Conservation (phyloP, 2,888 invertebrate genomes). For the Agrotis puta region DNA sequence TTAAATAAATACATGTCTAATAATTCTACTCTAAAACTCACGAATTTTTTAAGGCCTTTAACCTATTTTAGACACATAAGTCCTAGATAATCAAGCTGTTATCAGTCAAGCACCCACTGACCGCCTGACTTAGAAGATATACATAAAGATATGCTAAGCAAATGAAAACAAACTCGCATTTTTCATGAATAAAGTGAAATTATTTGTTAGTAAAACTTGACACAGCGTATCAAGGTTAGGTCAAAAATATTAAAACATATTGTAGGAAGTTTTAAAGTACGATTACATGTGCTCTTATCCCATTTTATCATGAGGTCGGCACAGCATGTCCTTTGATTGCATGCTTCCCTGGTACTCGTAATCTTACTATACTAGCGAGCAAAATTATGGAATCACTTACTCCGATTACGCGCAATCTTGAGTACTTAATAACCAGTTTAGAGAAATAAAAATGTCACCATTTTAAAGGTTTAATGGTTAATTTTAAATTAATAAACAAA, state of each 20-base stretch:
- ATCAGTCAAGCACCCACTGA: conserved; percentile 32
- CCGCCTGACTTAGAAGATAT: conserved; percentile 13
- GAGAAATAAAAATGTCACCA: no score
- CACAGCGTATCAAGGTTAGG: neutral
- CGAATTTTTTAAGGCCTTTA: neutral
- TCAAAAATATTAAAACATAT: conserved; percentile 2
- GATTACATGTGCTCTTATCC: neutral
- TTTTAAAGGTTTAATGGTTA: no score
- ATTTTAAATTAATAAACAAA: no score
- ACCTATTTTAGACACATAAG: neutral
- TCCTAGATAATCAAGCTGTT: conserved; percentile 8
- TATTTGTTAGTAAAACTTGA: neutral
- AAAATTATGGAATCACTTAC: no score
- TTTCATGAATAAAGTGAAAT: conserved; percentile 25
- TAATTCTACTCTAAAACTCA: neutral
- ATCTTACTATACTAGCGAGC: no score
- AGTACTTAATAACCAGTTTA: no score
- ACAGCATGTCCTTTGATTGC: neutral
- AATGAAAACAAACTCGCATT: conserved; percentile 23
- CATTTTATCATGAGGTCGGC: neutral
- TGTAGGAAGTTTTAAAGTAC: neutral
- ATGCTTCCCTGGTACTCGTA: neutral
- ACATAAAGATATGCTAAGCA: conserved; percentile 7
- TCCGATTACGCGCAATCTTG: no score
- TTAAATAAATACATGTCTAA: neutral